These are phyloP conservation scores for Oncorhynchus kisutch DNA, from an alignment of 2,113 vertebrate genomes.

Conservation along the genomic window DNA sequence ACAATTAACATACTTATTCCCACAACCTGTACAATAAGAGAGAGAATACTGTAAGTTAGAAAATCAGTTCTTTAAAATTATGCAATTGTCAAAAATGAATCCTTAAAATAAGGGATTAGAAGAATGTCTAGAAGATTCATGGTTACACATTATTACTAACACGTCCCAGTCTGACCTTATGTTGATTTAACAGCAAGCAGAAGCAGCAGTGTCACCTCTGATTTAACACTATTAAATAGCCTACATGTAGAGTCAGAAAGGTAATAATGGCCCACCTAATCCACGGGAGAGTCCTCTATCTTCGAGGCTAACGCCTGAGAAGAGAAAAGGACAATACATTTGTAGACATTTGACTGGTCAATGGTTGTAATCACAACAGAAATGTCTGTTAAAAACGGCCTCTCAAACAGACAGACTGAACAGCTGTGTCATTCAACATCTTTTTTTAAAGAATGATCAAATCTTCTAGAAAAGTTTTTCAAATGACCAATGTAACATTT, in stretches of 20 bases:
- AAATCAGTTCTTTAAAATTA: no score
- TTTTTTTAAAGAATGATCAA: not conserved
- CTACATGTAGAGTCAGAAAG: not conserved
- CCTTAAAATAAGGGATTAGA: no score
- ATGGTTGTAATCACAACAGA: no score
- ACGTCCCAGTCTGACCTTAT: no score
- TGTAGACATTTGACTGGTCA: not conserved
- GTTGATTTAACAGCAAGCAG: no score
- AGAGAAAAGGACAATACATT: conserved; percentile 8
- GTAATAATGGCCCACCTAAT: conserved; percentile 31
- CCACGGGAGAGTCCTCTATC: not conserved
- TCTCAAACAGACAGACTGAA: not conserved
- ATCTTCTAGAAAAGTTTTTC: not conserved
- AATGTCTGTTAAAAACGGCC: no score
- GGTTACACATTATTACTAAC: no score
- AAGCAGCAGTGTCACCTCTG: no score
- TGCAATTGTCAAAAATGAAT: no score
- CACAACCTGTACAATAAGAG: conserved; percentile 44
- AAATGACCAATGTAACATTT: no score
- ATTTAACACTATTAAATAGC: no score
- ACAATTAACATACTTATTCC: not conserved
- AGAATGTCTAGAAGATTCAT: no score
- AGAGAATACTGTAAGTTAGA: not conserved
- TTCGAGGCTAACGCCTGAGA: conserved; percentile 50
- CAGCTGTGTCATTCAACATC: not conserved